Evolutionary conservation across 1,140 invertebrate species (phyloP).

Genomic region (Steinernema feltiae): DNA sequence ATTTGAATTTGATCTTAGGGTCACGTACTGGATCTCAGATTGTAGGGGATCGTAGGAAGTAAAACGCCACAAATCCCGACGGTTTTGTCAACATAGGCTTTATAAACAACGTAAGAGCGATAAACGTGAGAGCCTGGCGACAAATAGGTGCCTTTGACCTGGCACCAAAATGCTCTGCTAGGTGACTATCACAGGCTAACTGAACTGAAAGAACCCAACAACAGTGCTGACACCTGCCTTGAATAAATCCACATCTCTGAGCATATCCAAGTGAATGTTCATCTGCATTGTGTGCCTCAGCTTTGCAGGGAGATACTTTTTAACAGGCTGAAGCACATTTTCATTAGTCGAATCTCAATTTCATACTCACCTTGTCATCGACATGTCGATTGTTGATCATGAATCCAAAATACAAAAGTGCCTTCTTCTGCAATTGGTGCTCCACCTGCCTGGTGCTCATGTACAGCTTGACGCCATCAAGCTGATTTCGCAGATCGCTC

Average conservation of each 20-base stretch:
- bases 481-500: neutral
- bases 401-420: neutral
- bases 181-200: too few species aligned
- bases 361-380: neutral
- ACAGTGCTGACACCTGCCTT: too few species aligned
- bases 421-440: neutral
- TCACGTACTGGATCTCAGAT: too few species aligned
- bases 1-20: too few species aligned
- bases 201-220: too few species aligned
- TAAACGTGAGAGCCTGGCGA: too few species aligned
- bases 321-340: neutral
- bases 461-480: neutral
- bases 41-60: too few species aligned
- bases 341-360: neutral
- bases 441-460: neutral
- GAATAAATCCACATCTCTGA: neutral
- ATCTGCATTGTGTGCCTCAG: neutral
- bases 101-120: too few species aligned
- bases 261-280: neutral
- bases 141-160: too few species aligned
- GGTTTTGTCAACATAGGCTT: too few species aligned
- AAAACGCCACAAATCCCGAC: too few species aligned
- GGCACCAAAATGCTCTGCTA: too few species aligned
- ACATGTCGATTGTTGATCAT: conserved; percentile 4
- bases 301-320: neutral